These are phyloP conservation scores for Penaeus chinensis DNA, from an alignment of 1,140 invertebrate genomes.

Conservation along the genomic window DNA sequence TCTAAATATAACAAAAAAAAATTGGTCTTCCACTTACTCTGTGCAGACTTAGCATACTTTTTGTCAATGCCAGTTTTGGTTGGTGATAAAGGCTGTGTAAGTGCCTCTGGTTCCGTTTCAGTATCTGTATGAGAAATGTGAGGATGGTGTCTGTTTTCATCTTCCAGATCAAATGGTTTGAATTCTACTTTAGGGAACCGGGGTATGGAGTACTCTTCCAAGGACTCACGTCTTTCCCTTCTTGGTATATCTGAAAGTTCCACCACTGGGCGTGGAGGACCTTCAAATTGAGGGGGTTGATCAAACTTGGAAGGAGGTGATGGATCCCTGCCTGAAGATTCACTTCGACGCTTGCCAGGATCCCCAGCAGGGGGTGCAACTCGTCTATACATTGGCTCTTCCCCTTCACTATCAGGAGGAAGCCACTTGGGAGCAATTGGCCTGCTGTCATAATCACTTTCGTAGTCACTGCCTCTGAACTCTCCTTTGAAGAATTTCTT, in stretches of 20 bases:
- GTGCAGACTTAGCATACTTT: constrained; percentile 53
- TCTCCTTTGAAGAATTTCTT: constrained; percentile 78
- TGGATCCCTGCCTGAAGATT: constrained; percentile 72
- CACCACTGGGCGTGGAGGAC: constrained; percentile 70
- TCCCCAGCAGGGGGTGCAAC: constrained; percentile 71
- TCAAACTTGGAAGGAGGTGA: constrained; percentile 76
- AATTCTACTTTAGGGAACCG: constrained; percentile 63
- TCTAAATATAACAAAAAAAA: too few relatives aligned
- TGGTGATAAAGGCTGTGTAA: neutral
- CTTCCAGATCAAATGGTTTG: constrained; percentile 58
- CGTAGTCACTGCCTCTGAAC: constrained; percentile 79
- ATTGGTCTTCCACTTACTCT: constrained; percentile 40
- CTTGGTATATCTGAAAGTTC: constrained; percentile 61
- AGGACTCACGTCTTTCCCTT: constrained; percentile 64
- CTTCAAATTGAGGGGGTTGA: constrained; percentile 71
- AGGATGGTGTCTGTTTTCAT: constrained; percentile 36
- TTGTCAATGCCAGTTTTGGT: constrained; percentile 44
- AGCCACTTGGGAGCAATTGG: constrained; percentile 74
- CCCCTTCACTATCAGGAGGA: constrained; percentile 64
- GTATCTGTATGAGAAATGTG: constrained; percentile 24
- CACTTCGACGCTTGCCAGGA: constrained; percentile 63
- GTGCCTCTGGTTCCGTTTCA: constrained; percentile 50
- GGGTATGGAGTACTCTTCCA: constrained; percentile 62
- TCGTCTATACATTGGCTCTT: constrained; percentile 74
- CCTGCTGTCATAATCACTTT: constrained; percentile 79